Evolutionary conservation across 2,797 vertebrate species (phyloP).

Genomic region (Thamnophis elegans): DNA sequence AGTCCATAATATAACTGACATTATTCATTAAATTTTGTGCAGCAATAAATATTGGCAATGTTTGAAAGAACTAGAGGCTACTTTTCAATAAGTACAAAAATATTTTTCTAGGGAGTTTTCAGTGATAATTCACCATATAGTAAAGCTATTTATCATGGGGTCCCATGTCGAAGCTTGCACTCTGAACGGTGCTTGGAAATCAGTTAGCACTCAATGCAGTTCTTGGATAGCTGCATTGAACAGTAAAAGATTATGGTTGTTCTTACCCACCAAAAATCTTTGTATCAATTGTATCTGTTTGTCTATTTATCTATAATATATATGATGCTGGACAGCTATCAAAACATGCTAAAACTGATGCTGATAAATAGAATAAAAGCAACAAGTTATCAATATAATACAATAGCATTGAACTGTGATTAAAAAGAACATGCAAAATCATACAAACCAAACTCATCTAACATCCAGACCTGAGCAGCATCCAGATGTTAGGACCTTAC

Average conservation of each 20-base stretch:
- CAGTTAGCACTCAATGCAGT: not conserved
- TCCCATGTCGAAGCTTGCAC: not conserved
- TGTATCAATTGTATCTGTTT: not conserved
- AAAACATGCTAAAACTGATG: not conserved
- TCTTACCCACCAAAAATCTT: not conserved
- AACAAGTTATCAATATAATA: not conserved
- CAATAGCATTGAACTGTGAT: not conserved
- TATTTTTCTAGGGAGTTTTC: conserved; percentile 6
- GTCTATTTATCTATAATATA: not conserved
- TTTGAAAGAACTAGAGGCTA: not conserved
- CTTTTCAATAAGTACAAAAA: not conserved
- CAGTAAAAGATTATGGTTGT: not conserved
- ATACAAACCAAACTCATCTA: not conserved
- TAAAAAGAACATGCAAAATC: not conserved
- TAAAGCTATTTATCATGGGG: not conserved
- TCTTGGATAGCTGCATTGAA: not conserved
- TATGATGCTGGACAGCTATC: not conserved
- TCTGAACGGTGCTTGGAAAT: not conserved
- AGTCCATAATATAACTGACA: not conserved
- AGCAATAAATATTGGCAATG: not conserved
- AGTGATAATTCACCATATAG: not conserved
- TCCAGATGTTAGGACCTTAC: not conserved
- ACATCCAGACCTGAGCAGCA: not conserved
- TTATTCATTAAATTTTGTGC: not conserved
- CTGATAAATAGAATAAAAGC: not conserved